Percentiles rank a stretch among this genome's conserved stretches.
These are phyloP conservation scores for Pseudomyrmex flavicornis DNA, from an alignment of 1,140 invertebrate genomes.

Conservation along the genomic window DNA sequence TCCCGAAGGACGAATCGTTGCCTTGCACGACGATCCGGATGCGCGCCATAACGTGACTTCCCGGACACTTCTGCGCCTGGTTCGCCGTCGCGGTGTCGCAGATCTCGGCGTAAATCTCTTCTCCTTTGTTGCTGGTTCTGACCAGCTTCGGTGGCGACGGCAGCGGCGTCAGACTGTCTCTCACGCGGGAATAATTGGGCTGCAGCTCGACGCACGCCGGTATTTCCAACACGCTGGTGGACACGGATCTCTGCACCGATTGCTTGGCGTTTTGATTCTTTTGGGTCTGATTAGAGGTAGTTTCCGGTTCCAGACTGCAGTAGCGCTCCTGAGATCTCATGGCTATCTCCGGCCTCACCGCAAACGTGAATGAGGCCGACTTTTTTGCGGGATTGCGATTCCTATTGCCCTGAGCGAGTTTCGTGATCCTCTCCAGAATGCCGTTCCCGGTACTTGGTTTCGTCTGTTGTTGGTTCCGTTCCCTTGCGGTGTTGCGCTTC, in stretches of 20 bases:
- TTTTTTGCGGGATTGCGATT: conserved; percentile 83
- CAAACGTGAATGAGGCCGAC: conserved; percentile 83
- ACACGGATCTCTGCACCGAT: conserved; percentile 82
- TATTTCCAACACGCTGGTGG: conserved; percentile 81
- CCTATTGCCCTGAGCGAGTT: conserved; percentile 78
- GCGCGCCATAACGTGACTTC: conserved; percentile 82
- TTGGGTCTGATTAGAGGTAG: conserved; percentile 70
- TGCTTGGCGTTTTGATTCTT: conserved; percentile 75
- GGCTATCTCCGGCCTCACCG: conserved; percentile 80
- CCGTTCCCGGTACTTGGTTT: conserved; percentile 77
- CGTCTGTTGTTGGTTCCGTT: conserved; percentile 75
- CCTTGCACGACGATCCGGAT: conserved; percentile 82
- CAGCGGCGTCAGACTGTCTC: conserved; percentile 80
- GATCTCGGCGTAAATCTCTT: conserved; percentile 83
- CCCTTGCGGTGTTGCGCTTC: conserved; percentile 80
- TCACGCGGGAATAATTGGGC: conserved; percentile 80
- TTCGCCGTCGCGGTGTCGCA: conserved; percentile 76
- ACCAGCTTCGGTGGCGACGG: conserved; percentile 72
- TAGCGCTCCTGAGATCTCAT: conserved; percentile 82
- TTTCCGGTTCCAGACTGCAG: conserved; percentile 82
- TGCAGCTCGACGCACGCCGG: conserved; percentile 79
- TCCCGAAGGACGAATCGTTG: conserved; percentile 61
- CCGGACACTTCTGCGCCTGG: conserved; percentile 76
- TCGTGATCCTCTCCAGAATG: conserved; percentile 81
- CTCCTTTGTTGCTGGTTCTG: conserved; percentile 72